phyloP scores from a whole-genome alignment of 2,113 vertebrate genomes.

The Prunella fulvescens region DNA sequence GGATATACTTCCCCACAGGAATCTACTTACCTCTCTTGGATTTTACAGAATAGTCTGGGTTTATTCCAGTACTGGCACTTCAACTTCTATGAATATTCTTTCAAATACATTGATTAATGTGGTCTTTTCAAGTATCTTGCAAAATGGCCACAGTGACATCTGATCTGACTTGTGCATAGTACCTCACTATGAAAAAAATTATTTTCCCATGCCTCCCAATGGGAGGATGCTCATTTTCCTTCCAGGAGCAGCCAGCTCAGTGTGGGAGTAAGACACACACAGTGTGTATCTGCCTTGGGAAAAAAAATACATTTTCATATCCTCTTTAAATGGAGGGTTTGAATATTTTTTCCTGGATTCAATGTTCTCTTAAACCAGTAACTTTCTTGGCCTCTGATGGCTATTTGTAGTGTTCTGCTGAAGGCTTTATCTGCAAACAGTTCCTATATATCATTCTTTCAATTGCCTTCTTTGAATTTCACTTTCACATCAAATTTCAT shows the following conservation, averaged over 20 bases:
- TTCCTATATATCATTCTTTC: constrained; percentile 8
- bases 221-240: background rate
- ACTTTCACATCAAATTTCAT: constrained; percentile 47
- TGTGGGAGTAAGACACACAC: background rate
- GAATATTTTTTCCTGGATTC: background rate
- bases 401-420: background rate
- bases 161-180: background rate
- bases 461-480: constrained; percentile 21
- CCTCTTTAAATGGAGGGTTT: background rate
- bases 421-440: background rate
- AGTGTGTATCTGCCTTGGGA: background rate
- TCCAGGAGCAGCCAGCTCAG: background rate
- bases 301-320: background rate
- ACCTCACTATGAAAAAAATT: background rate
- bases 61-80: background rate
- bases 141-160: background rate
- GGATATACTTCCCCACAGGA: background rate
- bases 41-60: background rate
- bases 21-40: background rate
- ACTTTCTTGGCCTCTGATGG: background rate
- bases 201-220: background rate
- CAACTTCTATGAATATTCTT: background rate
- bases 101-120: background rate
- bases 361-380: constrained; percentile 18
- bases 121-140: background rate